phyloP scores from a whole-genome alignment of 2,797 vertebrate genomes.

The Oreonectes daqikongensis region DNA sequence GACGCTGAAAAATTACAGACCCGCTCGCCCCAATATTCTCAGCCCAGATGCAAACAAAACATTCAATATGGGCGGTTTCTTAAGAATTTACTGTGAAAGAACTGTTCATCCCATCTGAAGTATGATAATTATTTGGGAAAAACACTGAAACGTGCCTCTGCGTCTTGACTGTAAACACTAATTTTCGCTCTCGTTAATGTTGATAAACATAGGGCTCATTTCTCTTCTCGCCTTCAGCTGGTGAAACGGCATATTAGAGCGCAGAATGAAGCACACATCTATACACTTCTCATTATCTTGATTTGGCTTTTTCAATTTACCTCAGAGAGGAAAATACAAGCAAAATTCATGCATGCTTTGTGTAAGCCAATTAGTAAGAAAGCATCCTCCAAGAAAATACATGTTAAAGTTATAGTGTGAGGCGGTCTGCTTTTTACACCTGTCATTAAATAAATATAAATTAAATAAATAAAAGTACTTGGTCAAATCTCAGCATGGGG shows the following conservation, averaged over 20 bases:
- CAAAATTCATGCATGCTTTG: not conserved
- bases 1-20: not conserved
- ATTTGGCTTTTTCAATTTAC: constrained; percentile 11
- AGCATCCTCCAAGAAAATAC: not conserved
- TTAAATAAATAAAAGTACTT: not conserved
- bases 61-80: constrained; percentile 21
- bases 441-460: not conserved
- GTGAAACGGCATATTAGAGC: constrained; percentile 2
- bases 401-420: not conserved
- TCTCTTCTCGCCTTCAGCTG: not conserved
- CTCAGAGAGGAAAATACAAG: not conserved
- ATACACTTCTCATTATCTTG: not conserved
- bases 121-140: constrained; percentile 43
- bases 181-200: constrained; percentile 26
- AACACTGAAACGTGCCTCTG: constrained; percentile 19
- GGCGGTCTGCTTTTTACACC: not conserved
- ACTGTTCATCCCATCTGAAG: constrained; percentile 34
- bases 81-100: constrained; percentile 40
- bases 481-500: constrained; percentile 2
- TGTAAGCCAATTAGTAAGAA: not conserved
- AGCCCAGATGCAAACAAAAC: constrained; percentile 9
- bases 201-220: constrained; percentile 30
- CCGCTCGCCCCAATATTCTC: not conserved
- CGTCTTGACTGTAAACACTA: constrained; percentile 26
- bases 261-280: not conserved